Percentiles rank a stretch among this genome's conserved stretches.
Evolutionary conservation across 2,113 vertebrate species (phyloP).

Genomic region (Hepsetus odoe): DNA sequence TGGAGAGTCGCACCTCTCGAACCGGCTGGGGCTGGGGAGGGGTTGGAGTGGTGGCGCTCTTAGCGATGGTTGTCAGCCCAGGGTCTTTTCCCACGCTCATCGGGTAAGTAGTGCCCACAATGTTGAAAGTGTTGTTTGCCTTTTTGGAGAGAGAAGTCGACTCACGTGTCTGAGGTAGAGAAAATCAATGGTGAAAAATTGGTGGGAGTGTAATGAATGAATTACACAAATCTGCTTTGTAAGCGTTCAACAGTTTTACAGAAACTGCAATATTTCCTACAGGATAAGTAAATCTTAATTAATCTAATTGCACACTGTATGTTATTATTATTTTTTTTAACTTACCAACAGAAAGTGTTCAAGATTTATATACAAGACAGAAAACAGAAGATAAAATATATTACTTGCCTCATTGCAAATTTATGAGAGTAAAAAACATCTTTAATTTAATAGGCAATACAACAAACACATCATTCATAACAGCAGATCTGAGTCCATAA

Average conservation of each 20-base stretch:
- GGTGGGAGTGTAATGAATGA: neutral
- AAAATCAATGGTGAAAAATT: slow-evolving; percentile 53
- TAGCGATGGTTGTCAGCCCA: slow-evolving; percentile 88
- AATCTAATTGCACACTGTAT: slow-evolving; percentile 15
- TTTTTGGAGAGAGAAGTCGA: slow-evolving; percentile 90
- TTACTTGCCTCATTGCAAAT: neutral
- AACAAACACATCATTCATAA: no score
- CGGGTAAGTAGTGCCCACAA: slow-evolving; percentile 95
- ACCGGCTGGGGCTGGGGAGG: slow-evolving; percentile 50
- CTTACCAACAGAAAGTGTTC: neutral
- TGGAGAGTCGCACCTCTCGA: slow-evolving; percentile 65
- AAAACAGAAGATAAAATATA: neutral
- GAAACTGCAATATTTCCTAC: neutral
- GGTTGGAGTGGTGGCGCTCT: slow-evolving; percentile 79
- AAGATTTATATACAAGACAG: no score
- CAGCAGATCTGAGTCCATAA: neutral
- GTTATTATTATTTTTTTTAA: neutral
- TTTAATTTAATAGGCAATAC: neutral
- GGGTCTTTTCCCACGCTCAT: slow-evolving; percentile 94
- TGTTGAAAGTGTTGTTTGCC: slow-evolving; percentile 97
- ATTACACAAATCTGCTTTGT: neutral
- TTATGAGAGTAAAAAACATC: neutral
- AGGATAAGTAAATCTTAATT: slow-evolving; percentile 10
- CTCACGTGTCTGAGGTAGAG: slow-evolving; percentile 86
- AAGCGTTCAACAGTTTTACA: neutral